These are phyloP conservation scores for Philypnodon macrostomus DNA, from an alignment of 2,797 vertebrate species.

Conservation along the genomic window DNA sequence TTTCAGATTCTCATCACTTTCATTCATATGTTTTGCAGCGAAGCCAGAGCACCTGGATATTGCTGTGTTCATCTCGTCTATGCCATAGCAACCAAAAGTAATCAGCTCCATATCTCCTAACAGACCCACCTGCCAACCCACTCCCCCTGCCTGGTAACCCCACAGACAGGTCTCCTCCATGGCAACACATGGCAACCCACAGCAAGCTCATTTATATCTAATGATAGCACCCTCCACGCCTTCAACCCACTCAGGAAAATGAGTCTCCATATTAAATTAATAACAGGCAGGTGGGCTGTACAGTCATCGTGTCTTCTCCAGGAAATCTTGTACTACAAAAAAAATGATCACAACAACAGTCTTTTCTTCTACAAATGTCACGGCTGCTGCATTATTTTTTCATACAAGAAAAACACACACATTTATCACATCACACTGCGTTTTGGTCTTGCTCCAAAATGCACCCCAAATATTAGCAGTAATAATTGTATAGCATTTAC, in stretches of 20 bases:
- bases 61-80: conserved; percentile 49
- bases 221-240: conserved; percentile 49
- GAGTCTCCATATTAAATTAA: conserved; percentile 50
- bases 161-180: conserved; percentile 55
- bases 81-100: conserved; percentile 70
- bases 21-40: conserved; percentile 33
- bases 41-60: conserved; percentile 54
- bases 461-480: too few relatives aligned
- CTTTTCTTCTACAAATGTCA: background rate
- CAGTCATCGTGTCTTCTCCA: background rate
- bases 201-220: conserved; percentile 66
- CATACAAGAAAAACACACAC: too few relatives aligned
- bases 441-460: too few relatives aligned
- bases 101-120: conserved; percentile 71
- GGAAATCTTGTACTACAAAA: background rate
- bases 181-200: conserved; percentile 53
- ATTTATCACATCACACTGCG: too few relatives aligned
- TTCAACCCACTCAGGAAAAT: conserved; percentile 50
- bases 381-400: background rate
- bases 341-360: background rate
- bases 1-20: conserved; percentile 42
- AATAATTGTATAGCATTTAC: too few relatives aligned
- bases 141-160: conserved; percentile 53
- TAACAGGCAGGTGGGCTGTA: conserved; percentile 40
- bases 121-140: conserved; percentile 52